Evolutionary conservation across 2,797 vertebrate genomes (phyloP), one percentile per base, ranked within the genome.

Genomic region (Mycteria americana): DNA sequence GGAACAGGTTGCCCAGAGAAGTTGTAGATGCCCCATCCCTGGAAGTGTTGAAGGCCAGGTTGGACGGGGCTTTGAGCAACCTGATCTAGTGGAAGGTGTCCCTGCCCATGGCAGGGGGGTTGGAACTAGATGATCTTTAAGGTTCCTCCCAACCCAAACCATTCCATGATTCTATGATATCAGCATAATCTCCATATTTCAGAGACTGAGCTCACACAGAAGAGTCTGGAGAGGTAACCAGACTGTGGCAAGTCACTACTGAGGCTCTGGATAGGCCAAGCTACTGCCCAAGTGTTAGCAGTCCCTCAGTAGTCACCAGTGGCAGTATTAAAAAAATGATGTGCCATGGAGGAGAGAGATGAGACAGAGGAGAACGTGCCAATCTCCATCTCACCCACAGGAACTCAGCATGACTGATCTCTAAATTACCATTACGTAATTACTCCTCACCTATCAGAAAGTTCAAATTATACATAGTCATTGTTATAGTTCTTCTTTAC

Each of bases 331-430:
- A 75, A 92, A 72, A 68, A 56, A 13, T 2, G 3, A 41, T 0
- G 6, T 13, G 41, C 50, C 50, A 27, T 2, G 1, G 3, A 89
- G 31, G 17, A 78, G 57, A 53, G 8, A 7, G 11, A 7, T 0
- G 2, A 85, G 24, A 77, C 4, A 63, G 12, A 65, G 11, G 13
- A 67, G 9, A 23, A 37, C 7, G 4, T 35, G 24, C 17, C 70
- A 78, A 45, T 79, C 50, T 54, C 53, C 50, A 57, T 41, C 65
- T 81, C 39, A 72, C 15, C 13, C 19, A 8, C 0, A 69, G 50
- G 37, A 93, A 69, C 30, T 37, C 39, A 33, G n/a, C 25, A 74
- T 3, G 27, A 56, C 33, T 81, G 48, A 68, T 41, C n/a, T 67
- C 57, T 72, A 63, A 73, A 35, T 50, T 37, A 62, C 45, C 31